Evolutionary conservation across 2,113 vertebrate species (phyloP).

Genomic region (Antigone vipio): DNA sequence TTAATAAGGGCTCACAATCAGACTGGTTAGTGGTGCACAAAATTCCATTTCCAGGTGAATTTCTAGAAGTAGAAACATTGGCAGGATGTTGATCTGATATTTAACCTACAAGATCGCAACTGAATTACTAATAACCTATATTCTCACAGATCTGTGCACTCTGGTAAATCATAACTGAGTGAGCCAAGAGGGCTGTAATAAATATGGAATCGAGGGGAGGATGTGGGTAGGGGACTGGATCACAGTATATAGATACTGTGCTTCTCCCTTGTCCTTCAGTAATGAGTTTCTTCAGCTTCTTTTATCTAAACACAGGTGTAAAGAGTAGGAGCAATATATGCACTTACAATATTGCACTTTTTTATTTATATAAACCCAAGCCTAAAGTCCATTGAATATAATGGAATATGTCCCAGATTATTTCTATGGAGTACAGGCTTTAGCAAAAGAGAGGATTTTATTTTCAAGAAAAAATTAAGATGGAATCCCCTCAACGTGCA

Average conservation of each 20-base stretch:
- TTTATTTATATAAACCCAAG: background rate
- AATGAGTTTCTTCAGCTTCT: background rate
- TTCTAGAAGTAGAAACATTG: background rate
- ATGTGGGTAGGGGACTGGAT: background rate
- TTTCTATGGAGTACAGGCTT: background rate
- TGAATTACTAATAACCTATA: background rate
- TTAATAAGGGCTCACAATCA: background rate
- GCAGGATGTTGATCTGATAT: background rate
- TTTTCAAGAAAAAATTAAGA: background rate
- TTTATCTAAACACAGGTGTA: background rate
- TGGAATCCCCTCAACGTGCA: rapidly evolving
- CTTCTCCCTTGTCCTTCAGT: background rate
- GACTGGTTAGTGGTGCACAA: background rate
- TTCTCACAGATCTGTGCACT: background rate
- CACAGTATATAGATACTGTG: background rate
- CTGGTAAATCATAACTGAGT: background rate
- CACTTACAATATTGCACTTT: background rate
- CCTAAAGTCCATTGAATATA: background rate
- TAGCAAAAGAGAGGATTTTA: background rate
- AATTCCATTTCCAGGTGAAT: background rate
- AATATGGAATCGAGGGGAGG: background rate
- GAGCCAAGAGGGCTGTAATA: background rate
- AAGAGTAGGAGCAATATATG: background rate
- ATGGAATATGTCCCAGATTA: background rate
- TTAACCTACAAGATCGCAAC: background rate